A percentile compares a stretch with the other conserved stretches of the same genome.
These are phyloP conservation scores for Macrochelys suwanniensis DNA, from an alignment of 2,797 vertebrate species.

Conservation along the genomic window DNA sequence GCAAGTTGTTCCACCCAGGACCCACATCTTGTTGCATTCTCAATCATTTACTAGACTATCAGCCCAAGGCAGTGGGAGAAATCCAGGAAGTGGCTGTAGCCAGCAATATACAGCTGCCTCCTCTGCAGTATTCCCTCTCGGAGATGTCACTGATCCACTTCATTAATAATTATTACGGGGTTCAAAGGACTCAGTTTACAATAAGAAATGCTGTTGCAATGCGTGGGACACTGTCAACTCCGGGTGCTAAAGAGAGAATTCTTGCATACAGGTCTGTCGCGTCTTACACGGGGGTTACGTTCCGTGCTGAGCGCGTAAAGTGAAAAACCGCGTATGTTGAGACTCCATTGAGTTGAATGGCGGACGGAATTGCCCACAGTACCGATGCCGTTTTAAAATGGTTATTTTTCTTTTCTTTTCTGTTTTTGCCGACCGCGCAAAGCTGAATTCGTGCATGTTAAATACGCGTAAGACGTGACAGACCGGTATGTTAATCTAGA, in stretches of 20 bases:
- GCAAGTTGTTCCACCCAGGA: too few relatives aligned
- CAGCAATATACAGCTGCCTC: not conserved
- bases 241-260: not conserved
- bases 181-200: not conserved
- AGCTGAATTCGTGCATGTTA: too few relatives aligned
- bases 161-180: not conserved
- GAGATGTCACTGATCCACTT: not conserved
- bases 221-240: not conserved
- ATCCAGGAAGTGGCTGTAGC: not conserved
- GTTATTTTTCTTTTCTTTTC: too few relatives aligned
- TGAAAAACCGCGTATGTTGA: too few relatives aligned
- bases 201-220: not conserved
- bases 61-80: not conserved
- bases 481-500: not conserved
- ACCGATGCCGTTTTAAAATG: too few relatives aligned
- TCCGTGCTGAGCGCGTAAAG: too few relatives aligned
- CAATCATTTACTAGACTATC: not conserved
- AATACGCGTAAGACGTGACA: too few relatives aligned
- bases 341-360: too few relatives aligned
- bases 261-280: too few relatives aligned
- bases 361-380: too few relatives aligned
- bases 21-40: not conserved
- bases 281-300: too few relatives aligned
- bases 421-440: too few relatives aligned
- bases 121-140: not conserved